Base-by-base conservation (phyloP, 2,888 invertebrate genomes). In the Tinea semifulvella region DNA sequence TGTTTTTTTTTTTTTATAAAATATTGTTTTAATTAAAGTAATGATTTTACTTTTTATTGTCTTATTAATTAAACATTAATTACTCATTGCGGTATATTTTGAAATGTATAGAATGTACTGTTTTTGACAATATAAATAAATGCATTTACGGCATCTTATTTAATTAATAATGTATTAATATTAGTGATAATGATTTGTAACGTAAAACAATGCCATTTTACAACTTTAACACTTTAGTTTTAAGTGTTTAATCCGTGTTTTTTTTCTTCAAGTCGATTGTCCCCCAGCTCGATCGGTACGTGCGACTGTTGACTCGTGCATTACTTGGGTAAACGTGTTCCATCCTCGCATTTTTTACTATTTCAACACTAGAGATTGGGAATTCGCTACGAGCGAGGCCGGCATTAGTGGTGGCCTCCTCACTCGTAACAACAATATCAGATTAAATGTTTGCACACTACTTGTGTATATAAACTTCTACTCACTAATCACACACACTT, bases 321-420 rank as follows among this genome's bases (percentile, higher is more conserved):
- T 74, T 74, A 74, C 70, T 72, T 70, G 72, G 61, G 63, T 66
- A 74, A 74, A 74, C 70, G 61, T 65, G 66, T 64, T 45, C 17
- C 26, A n/a, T 38, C 18, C 22, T 40, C 40, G 22, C n/a, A 3
- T 40, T 40, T 40, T 40, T 40, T 40, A 40, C 40, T 40, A 40
- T 40, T 22, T 13, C 40, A 40, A 40, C 40, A 40, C 40, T n/a
- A 40, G 20, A 31, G 31, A 31, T 14, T 18, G 36, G 17, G 36
- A 18, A 36, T 36, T 13, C 36, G 36, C 36, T 18, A n/a, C 14
- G 17, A 36, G 17, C n/a, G 18, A 18, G 17, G 17, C 18, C 8
- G 8, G 5, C 6, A 22, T 22, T 22, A 22, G 25, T 8, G 25
- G 8, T 7, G 6, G 25, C 8, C 6, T 22, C 6, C 8, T 5